Evolutionary conservation across 53 echinoderm and acorn worm species (phyloP), one percentile per base, ranked within the genome.

Genomic region (Antedon mediterranea): DNA sequence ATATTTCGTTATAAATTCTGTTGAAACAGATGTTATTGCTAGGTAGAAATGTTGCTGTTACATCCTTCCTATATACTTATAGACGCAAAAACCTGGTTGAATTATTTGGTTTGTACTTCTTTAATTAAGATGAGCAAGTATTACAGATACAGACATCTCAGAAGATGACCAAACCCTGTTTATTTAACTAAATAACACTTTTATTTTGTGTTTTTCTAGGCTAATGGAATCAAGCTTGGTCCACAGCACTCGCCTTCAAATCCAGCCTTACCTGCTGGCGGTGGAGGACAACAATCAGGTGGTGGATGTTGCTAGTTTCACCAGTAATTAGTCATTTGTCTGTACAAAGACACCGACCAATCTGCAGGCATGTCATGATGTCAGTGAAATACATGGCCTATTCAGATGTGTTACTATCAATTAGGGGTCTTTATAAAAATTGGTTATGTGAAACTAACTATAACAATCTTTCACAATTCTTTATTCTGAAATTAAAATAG

Each of bases 201-300:
- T 31, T 32, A 73, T 32, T 31, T 80, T 32, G 37, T 33, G 3
- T 33, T 44, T 73, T 29, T 34, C 75, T 73, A 94, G 94, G 91
- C 94, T 76, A 94, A 94, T 77, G 94, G 91, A 78, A 94, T 94
- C 82, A 94, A 94, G 81, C 89, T 94, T 34, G 95, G 95, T 43
- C 95, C 95, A 28, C 91, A 91, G 71, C 91, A 91, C 77, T 88
- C 91, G 28, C 91, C 95, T 33, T 82, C 89, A 72, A 94, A 94
- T 82, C 95, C 91, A 73, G 87, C 95, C 44, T 89, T 89, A 74
- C 95, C 89, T 26, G 83, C 89, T 32, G 81, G 85, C 77, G 85
- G 88, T 29, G 95, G 95, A 30, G 89, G 92, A 6, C 87, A 87
- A 75, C 91, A 91, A 74, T 80, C 89, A 13, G 87, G 89, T 27